Evolutionary conservation across 2,888 invertebrate genomes (phyloP).

Genomic region (Mechanitis mazaeus): DNA sequence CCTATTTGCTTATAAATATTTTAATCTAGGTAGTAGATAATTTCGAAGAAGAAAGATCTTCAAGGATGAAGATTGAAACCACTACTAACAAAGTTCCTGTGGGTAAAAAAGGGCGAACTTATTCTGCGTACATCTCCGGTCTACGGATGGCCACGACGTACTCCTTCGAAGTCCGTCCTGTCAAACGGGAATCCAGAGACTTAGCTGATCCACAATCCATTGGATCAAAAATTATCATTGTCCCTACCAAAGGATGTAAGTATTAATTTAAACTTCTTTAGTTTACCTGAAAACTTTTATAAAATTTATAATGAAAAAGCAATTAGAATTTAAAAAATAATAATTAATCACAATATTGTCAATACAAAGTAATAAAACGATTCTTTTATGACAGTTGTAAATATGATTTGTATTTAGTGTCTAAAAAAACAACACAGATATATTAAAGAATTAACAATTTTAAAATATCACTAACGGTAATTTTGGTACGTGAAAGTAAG

Average conservation of each 20-base stretch:
- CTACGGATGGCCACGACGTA: conserved; percentile 89
- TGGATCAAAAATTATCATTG: conserved; percentile 82
- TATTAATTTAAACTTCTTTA: conserved; percentile 27
- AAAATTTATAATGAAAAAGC: not conserved
- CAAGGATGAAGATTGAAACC: conserved; percentile 35
- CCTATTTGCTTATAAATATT: not conserved
- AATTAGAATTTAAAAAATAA: too few species aligned
- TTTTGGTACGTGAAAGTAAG: too few species aligned
- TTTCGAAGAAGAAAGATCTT: conserved; percentile 49
- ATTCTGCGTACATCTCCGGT: conserved; percentile 79
- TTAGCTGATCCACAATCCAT: conserved; percentile 73
- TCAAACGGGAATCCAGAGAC: conserved; percentile 71
- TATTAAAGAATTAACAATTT: too few species aligned
- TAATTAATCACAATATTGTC: too few species aligned
- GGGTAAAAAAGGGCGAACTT: conserved; percentile 55
- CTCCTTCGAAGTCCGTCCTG: conserved; percentile 84
- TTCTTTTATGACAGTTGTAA: too few species aligned
- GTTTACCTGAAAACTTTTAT: not conserved
- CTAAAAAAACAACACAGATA: too few species aligned
- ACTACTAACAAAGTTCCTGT: conserved; percentile 39
- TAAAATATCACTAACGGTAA: too few species aligned
- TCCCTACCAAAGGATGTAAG: conserved; percentile 91
- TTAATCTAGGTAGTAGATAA: conserved; percentile 57
- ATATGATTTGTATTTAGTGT: too few species aligned
- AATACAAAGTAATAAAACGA: too few species aligned